Conservation (phyloP, 2,113 vertebrate genomes). For the Sander vitreus region DNA sequence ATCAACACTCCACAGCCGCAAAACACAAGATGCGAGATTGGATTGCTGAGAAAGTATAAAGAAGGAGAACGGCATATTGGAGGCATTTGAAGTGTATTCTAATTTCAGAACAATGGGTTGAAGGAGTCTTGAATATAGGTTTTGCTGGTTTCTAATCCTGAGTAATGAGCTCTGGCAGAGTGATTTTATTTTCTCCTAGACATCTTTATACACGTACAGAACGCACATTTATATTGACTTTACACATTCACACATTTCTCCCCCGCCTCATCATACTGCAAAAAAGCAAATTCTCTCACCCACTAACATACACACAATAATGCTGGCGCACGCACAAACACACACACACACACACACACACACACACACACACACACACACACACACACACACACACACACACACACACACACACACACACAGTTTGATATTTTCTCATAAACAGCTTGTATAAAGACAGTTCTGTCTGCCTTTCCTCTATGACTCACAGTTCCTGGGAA, state of each 20-base stretch:
- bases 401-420: background rate
- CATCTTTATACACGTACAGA: conserved; percentile 30
- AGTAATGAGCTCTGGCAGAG: conserved; percentile 40
- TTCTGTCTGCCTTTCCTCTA: conserved; percentile 51
- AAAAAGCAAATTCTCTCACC: conserved; percentile 11
- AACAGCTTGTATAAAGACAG: conserved; percentile 50
- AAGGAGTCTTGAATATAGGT: conserved; percentile 18
- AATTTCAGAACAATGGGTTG: conserved; percentile 41
- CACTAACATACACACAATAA: conserved; percentile 7
- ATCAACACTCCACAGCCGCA: background rate
- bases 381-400: background rate
- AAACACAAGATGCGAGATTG: background rate
- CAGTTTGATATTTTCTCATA: conserved; percentile 53
- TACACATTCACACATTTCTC: conserved; percentile 43
- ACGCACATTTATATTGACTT: conserved; percentile 37
- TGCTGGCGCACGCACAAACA: too few species aligned
- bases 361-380: background rate
- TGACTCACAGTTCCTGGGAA: conserved; percentile 57
- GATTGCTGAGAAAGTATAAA: background rate
- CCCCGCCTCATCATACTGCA: conserved; percentile 14
- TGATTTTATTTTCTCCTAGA: conserved; percentile 37
- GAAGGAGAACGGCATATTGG: background rate
- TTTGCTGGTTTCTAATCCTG: conserved; percentile 22
- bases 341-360: conserved; percentile 15
- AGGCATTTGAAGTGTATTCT: conserved; percentile 26